These are phyloP conservation scores for Calephelis perditalis DNA, from an alignment of 2,888 invertebrate genomes.

Conservation along the genomic window DNA sequence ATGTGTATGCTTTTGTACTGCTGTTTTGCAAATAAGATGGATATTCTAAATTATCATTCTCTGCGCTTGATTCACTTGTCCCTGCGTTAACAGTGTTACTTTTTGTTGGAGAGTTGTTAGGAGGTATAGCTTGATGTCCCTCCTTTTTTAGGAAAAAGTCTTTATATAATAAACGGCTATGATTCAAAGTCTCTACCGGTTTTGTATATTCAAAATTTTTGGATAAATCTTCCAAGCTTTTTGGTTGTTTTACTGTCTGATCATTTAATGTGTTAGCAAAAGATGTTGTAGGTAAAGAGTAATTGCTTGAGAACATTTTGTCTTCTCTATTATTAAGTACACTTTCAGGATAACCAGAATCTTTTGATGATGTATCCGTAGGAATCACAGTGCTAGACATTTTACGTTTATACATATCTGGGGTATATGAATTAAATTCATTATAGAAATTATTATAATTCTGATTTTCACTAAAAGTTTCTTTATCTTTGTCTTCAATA, in stretches of 20 bases:
- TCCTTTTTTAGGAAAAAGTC: conserved; percentile 68
- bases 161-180: conserved; percentile 67
- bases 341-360: conserved; percentile 66
- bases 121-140: conserved; percentile 55
- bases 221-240: conserved; percentile 57
- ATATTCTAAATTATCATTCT: conserved; percentile 49
- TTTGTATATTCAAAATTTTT: conserved; percentile 45
- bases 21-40: conserved; percentile 66
- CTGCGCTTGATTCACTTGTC: conserved; percentile 37
- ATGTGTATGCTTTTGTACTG: conserved; percentile 68
- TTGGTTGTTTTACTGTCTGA: conserved; percentile 47
- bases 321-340: conserved; percentile 49
- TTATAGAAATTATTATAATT: conserved; percentile 62
- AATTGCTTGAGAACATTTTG: conserved; percentile 45
- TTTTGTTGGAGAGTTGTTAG: conserved; percentile 59
- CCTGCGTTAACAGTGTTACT: conserved; percentile 34
- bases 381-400: conserved; percentile 53
- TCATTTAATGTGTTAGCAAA: conserved; percentile 41
- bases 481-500: conserved; percentile 31
- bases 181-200: conserved; percentile 60
- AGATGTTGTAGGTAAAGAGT: conserved; percentile 53
- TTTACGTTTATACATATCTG: conserved; percentile 43
- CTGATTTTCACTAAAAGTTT: conserved; percentile 41
- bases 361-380: conserved; percentile 65
- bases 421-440: conserved; percentile 47